Evolutionary conservation across 1,140 invertebrate species (phyloP).

Genomic region (Oncopeltus fasciatus): DNA sequence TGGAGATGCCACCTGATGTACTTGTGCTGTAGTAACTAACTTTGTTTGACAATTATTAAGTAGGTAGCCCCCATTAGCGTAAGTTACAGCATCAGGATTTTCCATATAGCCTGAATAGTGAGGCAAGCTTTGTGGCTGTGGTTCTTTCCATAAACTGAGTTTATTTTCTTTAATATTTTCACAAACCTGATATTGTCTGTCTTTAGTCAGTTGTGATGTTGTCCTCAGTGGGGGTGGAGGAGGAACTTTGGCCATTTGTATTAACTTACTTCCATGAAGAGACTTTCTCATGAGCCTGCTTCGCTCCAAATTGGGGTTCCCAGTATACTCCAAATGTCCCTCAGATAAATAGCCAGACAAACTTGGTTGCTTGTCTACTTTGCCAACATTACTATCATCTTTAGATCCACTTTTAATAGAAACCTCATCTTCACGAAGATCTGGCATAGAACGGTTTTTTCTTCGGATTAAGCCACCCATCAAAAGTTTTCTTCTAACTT

Average conservation of each 20-base stretch:
- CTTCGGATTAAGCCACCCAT: constrained; percentile 78
- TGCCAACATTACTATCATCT: constrained; percentile 58
- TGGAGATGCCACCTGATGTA: constrained; percentile 56
- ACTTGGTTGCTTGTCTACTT: constrained; percentile 40
- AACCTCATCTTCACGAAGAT: constrained; percentile 50
- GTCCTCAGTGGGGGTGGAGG: constrained; percentile 72
- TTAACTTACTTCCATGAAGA: constrained; percentile 55
- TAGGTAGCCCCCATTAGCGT: constrained; percentile 36
- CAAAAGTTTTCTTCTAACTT: constrained; percentile 69
- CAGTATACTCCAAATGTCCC: constrained; percentile 64
- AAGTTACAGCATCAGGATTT: constrained; percentile 35
- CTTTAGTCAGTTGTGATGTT: constrained; percentile 56
- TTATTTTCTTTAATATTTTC: constrained; percentile 19
- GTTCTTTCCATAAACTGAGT: constrained; percentile 3
- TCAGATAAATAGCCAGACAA: constrained; percentile 73
- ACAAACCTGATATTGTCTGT: constrained; percentile 35
- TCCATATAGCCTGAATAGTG: constrained; percentile 1
- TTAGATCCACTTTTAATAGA: constrained; percentile 28
- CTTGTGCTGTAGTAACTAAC: constrained; percentile 62
- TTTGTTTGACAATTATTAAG: constrained; percentile 28
- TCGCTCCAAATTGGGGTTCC: constrained; percentile 68
- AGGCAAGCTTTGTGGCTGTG: constrained; percentile 34
- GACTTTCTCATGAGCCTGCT: constrained; percentile 80
- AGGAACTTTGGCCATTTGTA: constrained; percentile 69
- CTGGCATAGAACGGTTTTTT: constrained; percentile 83